Evolutionary conservation across 2,113 vertebrate species (phyloP).

Genomic region (Rhinolophus ferrumequinum): DNA sequence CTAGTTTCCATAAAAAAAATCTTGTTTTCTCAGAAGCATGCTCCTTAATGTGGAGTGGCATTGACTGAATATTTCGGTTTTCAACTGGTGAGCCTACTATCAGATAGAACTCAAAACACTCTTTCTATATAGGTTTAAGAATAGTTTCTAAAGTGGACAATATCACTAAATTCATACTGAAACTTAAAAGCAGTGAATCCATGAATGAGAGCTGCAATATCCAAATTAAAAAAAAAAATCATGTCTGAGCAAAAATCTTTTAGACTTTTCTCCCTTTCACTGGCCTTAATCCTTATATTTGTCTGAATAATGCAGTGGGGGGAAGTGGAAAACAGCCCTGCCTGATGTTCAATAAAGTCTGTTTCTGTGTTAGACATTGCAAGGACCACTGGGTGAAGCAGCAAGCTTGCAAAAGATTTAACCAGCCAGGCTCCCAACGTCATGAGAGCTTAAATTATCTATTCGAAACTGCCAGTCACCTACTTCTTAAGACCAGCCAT

Average conservation of each 20-base stretch:
- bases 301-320: background rate
- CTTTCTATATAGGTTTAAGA: background rate
- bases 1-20: background rate
- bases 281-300: constrained; percentile 24
- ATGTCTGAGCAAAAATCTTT: constrained; percentile 12
- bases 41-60: background rate
- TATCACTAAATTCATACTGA: background rate
- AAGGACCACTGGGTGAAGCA: background rate
- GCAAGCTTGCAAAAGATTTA: constrained; percentile 28
- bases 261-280: background rate
- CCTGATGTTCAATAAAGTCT: background rate
- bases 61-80: constrained; percentile 22
- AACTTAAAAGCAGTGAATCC: constrained; percentile 32
- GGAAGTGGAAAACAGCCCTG: background rate
- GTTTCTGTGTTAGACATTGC: background rate
- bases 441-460: background rate
- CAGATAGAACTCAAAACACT: background rate
- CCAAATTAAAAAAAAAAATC: background rate
- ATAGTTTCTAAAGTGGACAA: constrained; percentile 13
- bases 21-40: constrained; percentile 15
- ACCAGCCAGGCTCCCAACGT: background rate
- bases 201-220: background rate
- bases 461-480: background rate
- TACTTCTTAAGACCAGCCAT: background rate
- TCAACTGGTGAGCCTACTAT: background rate